A percentile compares a stretch with the other conserved stretches of the same genome.
Conservation (phyloP, 2,113 vertebrate species). For the Eira barbara region DNA sequence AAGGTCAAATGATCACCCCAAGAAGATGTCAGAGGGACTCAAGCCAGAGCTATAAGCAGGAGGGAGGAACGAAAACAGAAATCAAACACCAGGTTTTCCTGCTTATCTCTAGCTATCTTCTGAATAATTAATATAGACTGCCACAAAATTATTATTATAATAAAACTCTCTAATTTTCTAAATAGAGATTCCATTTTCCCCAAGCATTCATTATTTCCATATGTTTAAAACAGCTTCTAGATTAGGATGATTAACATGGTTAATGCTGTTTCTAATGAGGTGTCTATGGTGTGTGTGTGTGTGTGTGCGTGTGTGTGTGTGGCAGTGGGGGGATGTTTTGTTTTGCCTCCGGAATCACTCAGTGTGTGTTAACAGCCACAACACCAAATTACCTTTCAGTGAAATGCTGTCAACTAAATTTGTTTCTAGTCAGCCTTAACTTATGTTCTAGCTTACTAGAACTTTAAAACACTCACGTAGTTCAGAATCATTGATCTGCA, state of each 20-base stretch:
- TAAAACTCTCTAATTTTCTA: neutral
- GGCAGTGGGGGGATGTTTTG: neutral
- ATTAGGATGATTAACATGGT: neutral
- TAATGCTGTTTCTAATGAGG: constrained; percentile 1
- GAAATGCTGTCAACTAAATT: constrained; percentile 41
- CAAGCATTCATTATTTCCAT: constrained; percentile 32
- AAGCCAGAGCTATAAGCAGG: neutral
- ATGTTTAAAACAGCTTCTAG: neutral
- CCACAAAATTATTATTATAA: neutral
- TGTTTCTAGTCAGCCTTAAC: neutral
- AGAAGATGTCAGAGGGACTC: neutral
- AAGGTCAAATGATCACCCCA: neutral
- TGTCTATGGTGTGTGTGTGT: neutral
- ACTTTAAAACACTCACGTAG: neutral
- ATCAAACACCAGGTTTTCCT: neutral
- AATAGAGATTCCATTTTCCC: neutral
- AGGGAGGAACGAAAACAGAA: neutral
- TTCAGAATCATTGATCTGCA: neutral
- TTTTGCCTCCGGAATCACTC: constrained; percentile 16
- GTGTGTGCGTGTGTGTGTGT: neutral
- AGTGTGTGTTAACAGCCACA: neutral
- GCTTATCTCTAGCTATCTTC: neutral
- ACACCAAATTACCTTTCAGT: constrained; percentile 7
- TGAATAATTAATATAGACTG: constrained; percentile 8
- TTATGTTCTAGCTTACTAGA: neutral